These are phyloP conservation scores for Acanthaster planci DNA, from an alignment of 35 echinoderm and acorn worm species.

Conservation along the genomic window DNA sequence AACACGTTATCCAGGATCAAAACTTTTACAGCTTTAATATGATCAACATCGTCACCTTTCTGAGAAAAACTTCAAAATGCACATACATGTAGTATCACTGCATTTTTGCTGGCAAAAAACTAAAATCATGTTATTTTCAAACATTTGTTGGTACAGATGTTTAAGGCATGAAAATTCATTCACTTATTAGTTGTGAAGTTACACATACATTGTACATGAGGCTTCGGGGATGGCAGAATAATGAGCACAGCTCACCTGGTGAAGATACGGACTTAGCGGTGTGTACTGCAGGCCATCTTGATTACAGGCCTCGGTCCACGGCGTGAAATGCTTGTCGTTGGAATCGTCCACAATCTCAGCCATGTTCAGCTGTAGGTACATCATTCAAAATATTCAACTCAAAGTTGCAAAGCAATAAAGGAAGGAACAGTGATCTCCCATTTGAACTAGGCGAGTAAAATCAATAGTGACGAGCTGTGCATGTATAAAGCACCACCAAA, in stretches of 20 bases:
- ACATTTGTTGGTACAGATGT: not conserved
- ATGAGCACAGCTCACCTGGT: slow-evolving; percentile 57
- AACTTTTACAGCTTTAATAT: too few species aligned
- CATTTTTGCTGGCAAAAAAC: too few species aligned
- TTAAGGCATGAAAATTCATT: not conserved
- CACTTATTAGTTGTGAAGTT: not conserved
- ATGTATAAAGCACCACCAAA: too few species aligned
- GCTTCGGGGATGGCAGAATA: not conserved
- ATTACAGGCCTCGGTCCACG: slow-evolving; percentile 93
- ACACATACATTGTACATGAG: not conserved
- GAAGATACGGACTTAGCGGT: slow-evolving; percentile 90
- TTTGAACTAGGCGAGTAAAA: too few species aligned
- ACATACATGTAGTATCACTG: too few species aligned
- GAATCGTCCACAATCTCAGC: slow-evolving; percentile 89
- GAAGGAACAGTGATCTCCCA: too few species aligned
- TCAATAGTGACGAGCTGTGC: too few species aligned
- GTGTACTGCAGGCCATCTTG: slow-evolving; percentile 82
- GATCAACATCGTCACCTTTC: too few species aligned
- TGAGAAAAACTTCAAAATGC: too few species aligned
- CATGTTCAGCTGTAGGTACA: slow-evolving; percentile 79
- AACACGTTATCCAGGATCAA: too few species aligned
- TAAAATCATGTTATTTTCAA: too few species aligned
- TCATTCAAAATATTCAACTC: slow-evolving; percentile 9
- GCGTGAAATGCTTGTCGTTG: slow-evolving; percentile 94
- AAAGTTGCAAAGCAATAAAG: too few species aligned